These are phyloP conservation scores for Tigriopus japonicus DNA, from an alignment of 1,140 invertebrate genomes.

Conservation along the genomic window DNA sequence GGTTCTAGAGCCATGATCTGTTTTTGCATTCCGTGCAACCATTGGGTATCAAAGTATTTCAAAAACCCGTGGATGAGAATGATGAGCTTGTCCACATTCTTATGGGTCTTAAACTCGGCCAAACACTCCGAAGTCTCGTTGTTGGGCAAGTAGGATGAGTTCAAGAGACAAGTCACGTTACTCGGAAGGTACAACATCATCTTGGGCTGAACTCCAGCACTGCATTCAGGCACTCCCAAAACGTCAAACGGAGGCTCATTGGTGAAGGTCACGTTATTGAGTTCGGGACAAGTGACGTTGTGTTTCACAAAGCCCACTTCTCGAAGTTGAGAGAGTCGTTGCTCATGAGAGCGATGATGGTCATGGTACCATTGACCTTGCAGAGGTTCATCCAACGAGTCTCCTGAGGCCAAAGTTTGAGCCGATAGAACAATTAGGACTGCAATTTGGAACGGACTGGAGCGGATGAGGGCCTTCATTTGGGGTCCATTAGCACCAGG, in stretches of 20 bases:
- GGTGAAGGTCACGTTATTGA: constrained; percentile 1
- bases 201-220: neutral
- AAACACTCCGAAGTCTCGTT: neutral
- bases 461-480: neutral
- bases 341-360: too few species aligned
- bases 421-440: too few species aligned
- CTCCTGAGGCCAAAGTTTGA: too few species aligned
- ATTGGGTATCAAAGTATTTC: neutral
- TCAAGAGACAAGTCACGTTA: neutral
- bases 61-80: constrained; percentile 9
- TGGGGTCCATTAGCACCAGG: neutral
- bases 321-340: too few species aligned
- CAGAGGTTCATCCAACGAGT: too few species aligned
- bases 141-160: constrained; percentile 1
- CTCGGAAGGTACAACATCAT: neutral
- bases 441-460: too few species aligned
- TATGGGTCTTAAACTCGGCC: neutral
- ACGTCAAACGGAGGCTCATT: constrained; percentile 8
- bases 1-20: neutral
- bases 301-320: neutral
- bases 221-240: constrained; percentile 1
- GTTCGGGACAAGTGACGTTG: neutral
- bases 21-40: neutral
- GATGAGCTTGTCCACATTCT: neutral
- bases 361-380: too few species aligned